Evolutionary conservation across 1,140 invertebrate species (phyloP), one percentile per base, ranked within the genome.

Genomic region (Bombus terrestris): DNA sequence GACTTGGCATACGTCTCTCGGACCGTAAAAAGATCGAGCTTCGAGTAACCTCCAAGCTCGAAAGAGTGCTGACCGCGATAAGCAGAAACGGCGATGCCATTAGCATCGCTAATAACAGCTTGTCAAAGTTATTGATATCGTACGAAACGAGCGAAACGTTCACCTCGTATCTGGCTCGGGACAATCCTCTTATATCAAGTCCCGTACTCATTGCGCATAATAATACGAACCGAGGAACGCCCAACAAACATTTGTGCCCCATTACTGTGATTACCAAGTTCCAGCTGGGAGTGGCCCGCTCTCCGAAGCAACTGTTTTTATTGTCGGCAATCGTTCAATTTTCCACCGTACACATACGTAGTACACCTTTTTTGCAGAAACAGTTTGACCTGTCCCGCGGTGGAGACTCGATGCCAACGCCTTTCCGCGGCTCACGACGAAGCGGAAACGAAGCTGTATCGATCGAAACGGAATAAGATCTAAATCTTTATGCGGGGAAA

Each of bases 301-400:
- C 83, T 64, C 62, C n/a, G 32, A 41, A 81, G 79, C 87, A 75
- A 88, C 83, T 76, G 53, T 89, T 89, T 88, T 89, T 88, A 89
- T 88, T 75, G 76, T 12, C 28, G 3, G 3, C 25, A 4, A n/a
- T 88, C 71, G 75, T 88, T 88, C 78, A 88, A 88, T 73, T 88
- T 82, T 86, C 83, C 81, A 53, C 47, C 47, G 18, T n/a, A 62
- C 59, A 5, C 59, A 13, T n/a, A 25, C 28, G 12, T n/a, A 1
- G 10, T 35, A 15, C 18, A 2, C 5, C 47, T 22, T 2, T 53
- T 53, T 8, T 53, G 32, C 2, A 39, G 66, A 81, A 88, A 83
- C 81, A 76, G 69, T 9, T 18, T 32, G 35, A 68, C 8, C 22
- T 15, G 32, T 6, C 28, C 5, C 5, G 47, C 47, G 64, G 5